A percentile compares a stretch with the other conserved stretches of the same genome.
These are phyloP conservation scores for Pteropus alecto DNA, from an alignment of 2,113 vertebrate species.

Conservation along the genomic window DNA sequence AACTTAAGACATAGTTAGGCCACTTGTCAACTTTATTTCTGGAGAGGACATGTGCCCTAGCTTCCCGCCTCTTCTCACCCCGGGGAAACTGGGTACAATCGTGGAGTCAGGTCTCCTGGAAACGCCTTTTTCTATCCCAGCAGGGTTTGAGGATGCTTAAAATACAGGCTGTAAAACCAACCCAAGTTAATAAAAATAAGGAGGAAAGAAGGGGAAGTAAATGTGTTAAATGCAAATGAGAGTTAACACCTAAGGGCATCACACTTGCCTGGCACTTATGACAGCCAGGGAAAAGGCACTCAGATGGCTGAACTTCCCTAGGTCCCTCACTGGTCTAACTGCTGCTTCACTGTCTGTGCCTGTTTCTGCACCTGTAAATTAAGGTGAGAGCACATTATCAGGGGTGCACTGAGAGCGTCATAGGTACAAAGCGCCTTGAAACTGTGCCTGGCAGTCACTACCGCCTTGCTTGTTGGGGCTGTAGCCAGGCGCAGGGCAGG, in stretches of 20 bases:
- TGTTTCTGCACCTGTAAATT: not conserved
- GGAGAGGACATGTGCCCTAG: not conserved
- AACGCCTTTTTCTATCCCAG: not conserved
- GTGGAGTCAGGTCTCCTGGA: not conserved
- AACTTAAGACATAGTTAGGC: not conserved
- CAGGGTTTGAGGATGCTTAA: not conserved
- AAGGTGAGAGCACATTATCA: not conserved
- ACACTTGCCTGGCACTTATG: not conserved
- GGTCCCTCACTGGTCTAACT: not conserved
- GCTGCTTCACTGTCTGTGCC: not conserved
- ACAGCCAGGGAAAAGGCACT: not conserved
- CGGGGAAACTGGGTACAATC: not conserved
- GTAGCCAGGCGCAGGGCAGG: not conserved
- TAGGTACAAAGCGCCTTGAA: not conserved
- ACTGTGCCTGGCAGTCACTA: not conserved
- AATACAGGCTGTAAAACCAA: constrained; percentile 21
- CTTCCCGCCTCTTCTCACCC: not conserved
- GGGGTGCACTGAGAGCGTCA: not conserved
- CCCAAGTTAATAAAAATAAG: not conserved
- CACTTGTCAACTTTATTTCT: constrained; percentile 8
- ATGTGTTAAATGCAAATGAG: constrained; percentile 9
- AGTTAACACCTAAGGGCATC: not conserved
- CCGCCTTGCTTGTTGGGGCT: not conserved
- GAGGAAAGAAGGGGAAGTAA: not conserved
- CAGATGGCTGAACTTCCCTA: not conserved